Conservation (phyloP, 2,888 invertebrate genomes). For the Ophion slaviceki region DNA sequence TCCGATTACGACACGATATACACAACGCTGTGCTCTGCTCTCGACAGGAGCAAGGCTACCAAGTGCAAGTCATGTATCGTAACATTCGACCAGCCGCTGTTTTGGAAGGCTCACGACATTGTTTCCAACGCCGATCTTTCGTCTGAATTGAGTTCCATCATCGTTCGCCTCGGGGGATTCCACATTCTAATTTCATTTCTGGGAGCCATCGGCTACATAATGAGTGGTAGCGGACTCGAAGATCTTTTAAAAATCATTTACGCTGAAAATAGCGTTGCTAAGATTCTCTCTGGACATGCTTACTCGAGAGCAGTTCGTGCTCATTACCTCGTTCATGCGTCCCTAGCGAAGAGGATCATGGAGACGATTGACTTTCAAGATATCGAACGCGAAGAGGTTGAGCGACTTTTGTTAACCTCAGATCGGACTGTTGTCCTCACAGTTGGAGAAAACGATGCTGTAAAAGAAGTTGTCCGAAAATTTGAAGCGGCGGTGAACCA, state of each 20-base stretch:
- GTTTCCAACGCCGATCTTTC: constrained; percentile 47
- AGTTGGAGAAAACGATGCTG: constrained; percentile 23
- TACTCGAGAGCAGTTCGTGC: constrained; percentile 72
- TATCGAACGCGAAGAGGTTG: constrained; percentile 49
- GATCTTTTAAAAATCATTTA: constrained; percentile 70
- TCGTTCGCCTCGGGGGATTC: constrained; percentile 12
- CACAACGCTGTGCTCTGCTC: constrained; percentile 44
- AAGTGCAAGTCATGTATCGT: constrained; percentile 66
- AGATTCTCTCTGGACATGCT: constrained; percentile 72
- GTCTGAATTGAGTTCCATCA: constrained; percentile 27
- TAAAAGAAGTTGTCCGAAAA: constrained; percentile 51
- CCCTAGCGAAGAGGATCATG: constrained; percentile 61
- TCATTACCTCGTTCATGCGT: constrained; percentile 69
- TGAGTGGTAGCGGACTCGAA: constrained; percentile 57
- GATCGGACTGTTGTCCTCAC: constrained; percentile 28
- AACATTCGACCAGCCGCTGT: constrained; percentile 10
- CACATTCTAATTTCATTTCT: too few species aligned
- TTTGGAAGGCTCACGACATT: constrained; percentile 69
- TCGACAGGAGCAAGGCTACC: too few species aligned
- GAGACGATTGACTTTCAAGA: constrained; percentile 53
- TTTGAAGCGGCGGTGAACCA: constrained; percentile 56
- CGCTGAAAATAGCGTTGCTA: constrained; percentile 69
- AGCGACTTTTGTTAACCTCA: constrained; percentile 24
- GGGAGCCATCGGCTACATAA: constrained; percentile 12
- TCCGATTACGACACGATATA: constrained; percentile 36